These are phyloP conservation scores for Huso huso DNA, from an alignment of 2,797 vertebrate genomes.

Conservation along the genomic window DNA sequence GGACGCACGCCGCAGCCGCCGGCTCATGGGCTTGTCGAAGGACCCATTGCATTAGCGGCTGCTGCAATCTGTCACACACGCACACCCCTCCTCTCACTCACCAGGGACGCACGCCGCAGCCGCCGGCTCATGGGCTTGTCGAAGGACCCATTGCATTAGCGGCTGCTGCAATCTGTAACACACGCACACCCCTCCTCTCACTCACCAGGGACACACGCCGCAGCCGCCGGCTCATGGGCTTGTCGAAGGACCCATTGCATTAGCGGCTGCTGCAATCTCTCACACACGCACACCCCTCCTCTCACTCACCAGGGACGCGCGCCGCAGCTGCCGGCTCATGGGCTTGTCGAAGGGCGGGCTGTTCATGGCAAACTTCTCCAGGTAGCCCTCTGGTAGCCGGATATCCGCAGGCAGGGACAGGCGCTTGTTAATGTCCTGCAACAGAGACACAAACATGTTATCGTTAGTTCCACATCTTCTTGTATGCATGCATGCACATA, in stretches of 20 bases:
- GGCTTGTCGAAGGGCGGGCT: slow-evolving; percentile 15
- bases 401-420: slow-evolving; percentile 16
- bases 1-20: slow-evolving; percentile 7
- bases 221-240: slow-evolving; percentile 11
- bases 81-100: not conserved
- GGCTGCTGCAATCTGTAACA: too few relatives aligned
- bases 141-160: too few relatives aligned
- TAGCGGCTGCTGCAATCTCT: too few relatives aligned
- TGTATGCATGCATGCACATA: too few relatives aligned
- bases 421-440: slow-evolving; percentile 36
- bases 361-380: slow-evolving; percentile 17
- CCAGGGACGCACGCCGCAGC: slow-evolving; percentile 11
- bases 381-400: not conserved
- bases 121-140: slow-evolving; percentile 13
- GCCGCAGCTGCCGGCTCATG: slow-evolving; percentile 9
- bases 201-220: slow-evolving; percentile 14
- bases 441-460: slow-evolving; percentile 16
- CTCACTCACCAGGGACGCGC: slow-evolving; percentile 12
- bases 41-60: too few relatives aligned
- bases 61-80: too few relatives aligned
- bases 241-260: not conserved
- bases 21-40: slow-evolving; percentile 15
- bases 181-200: not conserved
- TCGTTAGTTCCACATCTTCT: too few relatives aligned
- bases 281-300: too few relatives aligned